phyloP scores from a whole-genome alignment of 2,797 vertebrate genomes.

The Jordanella pulchra region DNA sequence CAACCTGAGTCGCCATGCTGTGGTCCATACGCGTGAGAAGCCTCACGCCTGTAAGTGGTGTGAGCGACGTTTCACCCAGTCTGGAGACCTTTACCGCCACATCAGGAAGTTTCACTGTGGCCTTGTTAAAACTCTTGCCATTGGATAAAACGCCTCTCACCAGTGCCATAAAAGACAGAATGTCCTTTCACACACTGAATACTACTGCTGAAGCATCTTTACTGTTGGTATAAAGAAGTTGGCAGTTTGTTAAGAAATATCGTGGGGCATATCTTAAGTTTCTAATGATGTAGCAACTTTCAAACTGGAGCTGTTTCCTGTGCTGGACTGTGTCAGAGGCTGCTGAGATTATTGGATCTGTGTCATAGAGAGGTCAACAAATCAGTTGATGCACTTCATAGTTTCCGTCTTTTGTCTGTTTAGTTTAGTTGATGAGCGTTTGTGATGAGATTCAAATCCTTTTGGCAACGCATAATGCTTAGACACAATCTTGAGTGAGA shows the following conservation, averaged over 20 bases:
- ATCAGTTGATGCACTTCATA: slow-evolving; percentile 73
- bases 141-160: slow-evolving; percentile 73
- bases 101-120: slow-evolving; percentile 99
- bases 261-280: slow-evolving; percentile 64
- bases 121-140: slow-evolving; percentile 90
- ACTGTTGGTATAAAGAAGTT: slow-evolving; percentile 39
- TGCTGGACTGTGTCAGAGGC: slow-evolving; percentile 45
- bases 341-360: slow-evolving; percentile 51
- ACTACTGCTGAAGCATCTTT: slow-evolving; percentile 64
- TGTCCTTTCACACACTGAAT: slow-evolving; percentile 61
- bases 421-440: slow-evolving; percentile 44
- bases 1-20: slow-evolving; percentile 96
- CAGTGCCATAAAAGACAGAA: slow-evolving; percentile 52
- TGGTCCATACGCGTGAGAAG: slow-evolving; percentile 97
- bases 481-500: slow-evolving; percentile 69
- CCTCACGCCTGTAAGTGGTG: slow-evolving; percentile 99
- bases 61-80: slow-evolving; percentile 97
- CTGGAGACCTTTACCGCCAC: slow-evolving; percentile 96
- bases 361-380: slow-evolving; percentile 62
- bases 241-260: slow-evolving; percentile 55
- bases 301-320: slow-evolving; percentile 53
- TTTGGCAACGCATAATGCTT: slow-evolving; percentile 54
- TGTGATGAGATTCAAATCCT: slow-evolving; percentile 33
- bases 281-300: slow-evolving; percentile 63
- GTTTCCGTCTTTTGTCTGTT: slow-evolving; percentile 58